These are phyloP conservation scores for Pheosia gnoma DNA, from an alignment of 2,888 invertebrate genomes.

Conservation along the genomic window DNA sequence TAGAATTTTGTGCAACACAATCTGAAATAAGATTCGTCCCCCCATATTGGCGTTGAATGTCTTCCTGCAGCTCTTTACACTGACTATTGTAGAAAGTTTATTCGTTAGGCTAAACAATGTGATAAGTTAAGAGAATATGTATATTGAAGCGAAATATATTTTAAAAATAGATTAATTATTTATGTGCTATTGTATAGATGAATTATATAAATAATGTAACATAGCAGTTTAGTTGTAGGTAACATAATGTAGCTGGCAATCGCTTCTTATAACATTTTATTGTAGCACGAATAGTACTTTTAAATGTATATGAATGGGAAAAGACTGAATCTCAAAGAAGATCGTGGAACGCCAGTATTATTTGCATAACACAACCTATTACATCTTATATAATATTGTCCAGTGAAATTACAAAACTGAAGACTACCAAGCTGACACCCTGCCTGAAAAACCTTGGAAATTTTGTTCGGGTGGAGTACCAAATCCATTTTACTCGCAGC, in stretches of 20 bases:
- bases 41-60: slow-evolving; percentile 71
- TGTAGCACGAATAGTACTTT: too few relatives aligned
- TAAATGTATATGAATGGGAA: too few relatives aligned
- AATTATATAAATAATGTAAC: slow-evolving; percentile 54
- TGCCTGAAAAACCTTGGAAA: too few relatives aligned
- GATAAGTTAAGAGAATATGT: slow-evolving; percentile 77
- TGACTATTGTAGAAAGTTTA: slow-evolving; percentile 80
- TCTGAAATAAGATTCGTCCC: slow-evolving; percentile 20
- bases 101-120: slow-evolving; percentile 80
- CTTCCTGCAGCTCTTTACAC: slow-evolving; percentile 85
- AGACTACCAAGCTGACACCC: too few relatives aligned
- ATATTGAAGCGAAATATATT: slow-evolving; percentile 68
- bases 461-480: too few relatives aligned
- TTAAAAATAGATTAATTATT: slow-evolving; percentile 63
- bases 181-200: slow-evolving; percentile 70
- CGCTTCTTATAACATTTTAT: slow-evolving; percentile 24
- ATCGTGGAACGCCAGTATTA: too few relatives aligned
- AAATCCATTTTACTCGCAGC: too few relatives aligned
- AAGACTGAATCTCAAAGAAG: too few relatives aligned
- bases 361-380: too few relatives aligned
- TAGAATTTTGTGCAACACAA: too few relatives aligned
- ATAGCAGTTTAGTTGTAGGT: slow-evolving; percentile 55
- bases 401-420: too few relatives aligned
- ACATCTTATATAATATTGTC: too few relatives aligned
- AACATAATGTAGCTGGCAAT: slow-evolving; percentile 37